phyloP scores from a whole-genome alignment of 2,888 invertebrate genomes.

The Merodon equestris region DNA sequence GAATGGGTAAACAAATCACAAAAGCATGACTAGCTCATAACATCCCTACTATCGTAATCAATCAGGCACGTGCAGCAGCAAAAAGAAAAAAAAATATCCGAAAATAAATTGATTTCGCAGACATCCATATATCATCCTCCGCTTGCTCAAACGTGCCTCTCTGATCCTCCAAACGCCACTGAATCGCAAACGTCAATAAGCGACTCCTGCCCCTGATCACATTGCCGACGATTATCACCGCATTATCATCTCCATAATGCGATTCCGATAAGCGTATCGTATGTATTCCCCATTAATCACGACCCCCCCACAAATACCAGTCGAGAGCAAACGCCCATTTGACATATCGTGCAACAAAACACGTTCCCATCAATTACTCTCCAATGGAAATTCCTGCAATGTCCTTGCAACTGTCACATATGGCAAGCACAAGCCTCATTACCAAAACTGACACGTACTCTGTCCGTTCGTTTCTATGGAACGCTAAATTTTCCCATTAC shows the following conservation, averaged over 20 bases:
- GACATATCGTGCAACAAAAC: constrained; percentile 43
- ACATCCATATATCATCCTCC: too few species aligned
- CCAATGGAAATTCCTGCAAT: constrained; percentile 11
- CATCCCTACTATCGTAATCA: too few species aligned
- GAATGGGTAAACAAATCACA: too few species aligned
- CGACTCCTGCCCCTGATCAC: not conserved
- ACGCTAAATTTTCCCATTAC: constrained; percentile 3
- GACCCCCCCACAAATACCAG: not conserved
- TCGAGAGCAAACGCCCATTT: constrained; percentile 29
- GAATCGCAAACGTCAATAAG: too few species aligned
- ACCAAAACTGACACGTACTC: constrained; percentile 29
- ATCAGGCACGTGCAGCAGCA: too few species aligned
- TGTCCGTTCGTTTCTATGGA: not conserved
- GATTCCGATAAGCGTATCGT: constrained; percentile 27
- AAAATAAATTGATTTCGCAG: too few species aligned
- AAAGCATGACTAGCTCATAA: too few species aligned
- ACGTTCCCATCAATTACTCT: constrained; percentile 42
- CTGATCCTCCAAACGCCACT: too few species aligned
- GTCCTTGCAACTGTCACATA: constrained; percentile 33
- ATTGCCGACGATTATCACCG: constrained; percentile 29
- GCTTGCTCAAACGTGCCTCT: too few species aligned
- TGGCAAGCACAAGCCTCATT: constrained; percentile 33
- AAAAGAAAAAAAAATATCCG: too few species aligned
- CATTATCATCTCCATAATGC: not conserved
- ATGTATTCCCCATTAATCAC: constrained; percentile 55